Conservation (phyloP, 2,888 invertebrate genomes). For the Oscheius onirici region DNA sequence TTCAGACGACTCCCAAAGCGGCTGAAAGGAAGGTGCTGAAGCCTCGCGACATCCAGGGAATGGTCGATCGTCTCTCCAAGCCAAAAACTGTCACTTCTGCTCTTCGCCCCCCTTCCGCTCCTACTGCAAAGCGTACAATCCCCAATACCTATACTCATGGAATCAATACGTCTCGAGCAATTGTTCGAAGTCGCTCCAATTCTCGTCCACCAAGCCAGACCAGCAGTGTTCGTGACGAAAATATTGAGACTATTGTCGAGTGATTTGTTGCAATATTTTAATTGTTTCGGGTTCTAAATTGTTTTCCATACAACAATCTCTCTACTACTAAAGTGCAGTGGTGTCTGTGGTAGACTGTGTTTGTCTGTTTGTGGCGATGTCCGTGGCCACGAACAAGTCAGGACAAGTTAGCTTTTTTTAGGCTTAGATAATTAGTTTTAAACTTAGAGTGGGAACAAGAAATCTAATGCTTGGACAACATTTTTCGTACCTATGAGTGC, state of each 20-base stretch:
- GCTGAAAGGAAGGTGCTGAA: slow-evolving; percentile 3
- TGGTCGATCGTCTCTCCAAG: slow-evolving; percentile 26
- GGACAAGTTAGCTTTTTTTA: no score
- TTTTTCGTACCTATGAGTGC: no score
- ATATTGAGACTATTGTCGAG: background rate
- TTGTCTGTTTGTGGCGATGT: no score
- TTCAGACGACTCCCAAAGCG: background rate
- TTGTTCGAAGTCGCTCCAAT: slow-evolving; percentile 9
- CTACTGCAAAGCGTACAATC: background rate
- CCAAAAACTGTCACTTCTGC: slow-evolving; percentile 10
- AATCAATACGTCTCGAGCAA: background rate
- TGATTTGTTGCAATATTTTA: background rate
- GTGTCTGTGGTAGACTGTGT: no score
- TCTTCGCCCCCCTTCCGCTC: background rate
- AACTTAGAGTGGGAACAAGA: no score
- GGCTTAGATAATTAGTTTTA: no score
- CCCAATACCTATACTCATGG: slow-evolving; percentile 25
- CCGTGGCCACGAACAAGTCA: no score
- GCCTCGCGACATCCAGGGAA: slow-evolving; percentile 9
- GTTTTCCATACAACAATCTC: background rate
- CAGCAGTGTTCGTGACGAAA: background rate
- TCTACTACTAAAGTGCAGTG: no score
- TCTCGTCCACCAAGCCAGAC: slow-evolving; percentile 6
- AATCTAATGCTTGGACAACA: no score
- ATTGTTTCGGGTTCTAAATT: slow-evolving; percentile 14